These are phyloP conservation scores for Brachionus rotundiformis DNA, from an alignment of 1,140 invertebrate species.

Conservation along the genomic window DNA sequence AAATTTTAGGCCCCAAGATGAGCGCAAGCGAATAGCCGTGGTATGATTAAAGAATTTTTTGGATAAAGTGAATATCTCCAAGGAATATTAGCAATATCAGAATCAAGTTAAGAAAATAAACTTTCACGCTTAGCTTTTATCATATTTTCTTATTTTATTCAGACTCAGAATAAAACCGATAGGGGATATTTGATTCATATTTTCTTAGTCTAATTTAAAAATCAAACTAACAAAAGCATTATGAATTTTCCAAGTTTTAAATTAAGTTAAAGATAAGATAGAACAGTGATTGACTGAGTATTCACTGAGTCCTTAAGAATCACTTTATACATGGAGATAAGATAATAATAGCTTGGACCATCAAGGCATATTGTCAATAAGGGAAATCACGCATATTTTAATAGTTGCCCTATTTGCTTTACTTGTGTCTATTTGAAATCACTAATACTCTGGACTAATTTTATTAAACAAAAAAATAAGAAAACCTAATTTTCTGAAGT, in stretches of 20 bases:
- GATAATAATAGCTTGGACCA: conserved; percentile 28
- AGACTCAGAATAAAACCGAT: neutral
- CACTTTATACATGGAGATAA: neutral
- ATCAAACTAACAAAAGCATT: neutral
- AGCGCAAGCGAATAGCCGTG: neutral
- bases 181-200: conserved; percentile 9
- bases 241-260: neutral
- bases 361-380: neutral
- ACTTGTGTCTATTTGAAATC: conserved; percentile 30
- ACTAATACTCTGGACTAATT: neutral
- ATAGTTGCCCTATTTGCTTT: conserved; percentile 21
- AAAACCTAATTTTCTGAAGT: conserved; percentile 40
- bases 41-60: neutral
- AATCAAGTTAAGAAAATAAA: neutral
- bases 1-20: neutral
- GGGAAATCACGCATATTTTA: conserved; percentile 36
- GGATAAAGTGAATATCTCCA: neutral
- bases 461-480: conserved; percentile 8
- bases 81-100: conserved; percentile 1
- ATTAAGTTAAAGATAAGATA: neutral
- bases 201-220: neutral
- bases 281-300: neutral
- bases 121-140: conserved; percentile 2
- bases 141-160: conserved; percentile 3
- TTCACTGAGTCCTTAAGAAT: neutral